Percentiles rank a stretch among this genome's conserved stretches.
Evolutionary conservation across 2,888 invertebrate genomes (phyloP).

Genomic region (Xestia sexstrigata): DNA sequence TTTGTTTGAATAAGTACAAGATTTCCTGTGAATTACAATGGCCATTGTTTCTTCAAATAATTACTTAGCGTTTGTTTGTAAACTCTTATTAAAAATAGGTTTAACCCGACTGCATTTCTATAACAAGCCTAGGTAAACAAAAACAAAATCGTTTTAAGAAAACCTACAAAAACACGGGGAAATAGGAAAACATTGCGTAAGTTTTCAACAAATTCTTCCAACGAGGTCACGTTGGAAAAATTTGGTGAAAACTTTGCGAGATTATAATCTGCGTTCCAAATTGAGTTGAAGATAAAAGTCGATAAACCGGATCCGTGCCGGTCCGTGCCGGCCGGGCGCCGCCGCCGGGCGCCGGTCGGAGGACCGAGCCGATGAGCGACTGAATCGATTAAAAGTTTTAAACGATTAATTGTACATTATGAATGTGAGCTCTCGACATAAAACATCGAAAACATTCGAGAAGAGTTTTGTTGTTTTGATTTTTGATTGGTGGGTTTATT

Average conservation of each 20-base stretch:
- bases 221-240: constrained; percentile 23
- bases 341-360: neutral
- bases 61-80: neutral
- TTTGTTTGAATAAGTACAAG: neutral
- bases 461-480: neutral
- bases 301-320: constrained; percentile 45
- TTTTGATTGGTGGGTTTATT: neutral
- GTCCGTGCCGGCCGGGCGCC: constrained; percentile 1
- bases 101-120: neutral
- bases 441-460: constrained; percentile 37
- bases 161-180: constrained; percentile 17
- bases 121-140: constrained; percentile 7
- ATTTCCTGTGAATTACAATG: neutral
- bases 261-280: constrained; percentile 63
- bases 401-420: constrained; percentile 42
- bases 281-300: constrained; percentile 54
- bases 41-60: neutral
- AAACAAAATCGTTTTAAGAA: constrained; percentile 1
- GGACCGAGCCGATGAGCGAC: constrained; percentile 40
- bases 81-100: neutral
- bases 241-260: constrained; percentile 43
- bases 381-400: constrained; percentile 68
- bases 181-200: constrained; percentile 12
- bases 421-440: constrained; percentile 31
- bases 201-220: too few relatives aligned